Conservation (phyloP, 1,140 invertebrate genomes). For the Diorhabda sublineata region DNA sequence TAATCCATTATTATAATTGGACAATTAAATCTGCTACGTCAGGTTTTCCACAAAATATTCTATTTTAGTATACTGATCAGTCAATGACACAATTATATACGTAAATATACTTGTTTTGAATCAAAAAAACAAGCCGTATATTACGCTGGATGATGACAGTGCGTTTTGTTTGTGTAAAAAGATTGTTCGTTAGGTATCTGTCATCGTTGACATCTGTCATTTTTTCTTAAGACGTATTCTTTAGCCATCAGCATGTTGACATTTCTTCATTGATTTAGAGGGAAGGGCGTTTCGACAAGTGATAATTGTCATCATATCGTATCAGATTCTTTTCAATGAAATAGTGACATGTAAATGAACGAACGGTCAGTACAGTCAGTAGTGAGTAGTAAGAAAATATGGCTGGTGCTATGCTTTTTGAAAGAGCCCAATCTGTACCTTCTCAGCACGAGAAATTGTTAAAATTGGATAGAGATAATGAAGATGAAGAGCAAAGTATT, state of each 20-base stretch:
- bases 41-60: too few species aligned
- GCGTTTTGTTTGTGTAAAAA: not conserved
- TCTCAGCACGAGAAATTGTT: conserved; percentile 69
- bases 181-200: not conserved
- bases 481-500: conserved; percentile 78
- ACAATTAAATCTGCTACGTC: too few species aligned
- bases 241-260: not conserved
- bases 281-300: not conserved
- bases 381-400: conserved; percentile 51
- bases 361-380: not conserved
- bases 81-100: too few species aligned
- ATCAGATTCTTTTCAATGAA: not conserved
- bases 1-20: too few species aligned
- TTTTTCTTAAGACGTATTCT: not conserved
- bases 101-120: too few species aligned
- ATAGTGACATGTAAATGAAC: not conserved
- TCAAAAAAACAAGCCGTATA: not conserved
- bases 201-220: not conserved
- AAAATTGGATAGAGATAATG: conserved; percentile 66
- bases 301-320: not conserved
- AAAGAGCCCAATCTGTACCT: conserved; percentile 68
- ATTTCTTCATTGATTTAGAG: too few species aligned
- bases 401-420: conserved; percentile 83
- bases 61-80: too few species aligned
- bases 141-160: not conserved